Conservation (phyloP, 2,888 invertebrate genomes). For the Tiliacea aurago region DNA sequence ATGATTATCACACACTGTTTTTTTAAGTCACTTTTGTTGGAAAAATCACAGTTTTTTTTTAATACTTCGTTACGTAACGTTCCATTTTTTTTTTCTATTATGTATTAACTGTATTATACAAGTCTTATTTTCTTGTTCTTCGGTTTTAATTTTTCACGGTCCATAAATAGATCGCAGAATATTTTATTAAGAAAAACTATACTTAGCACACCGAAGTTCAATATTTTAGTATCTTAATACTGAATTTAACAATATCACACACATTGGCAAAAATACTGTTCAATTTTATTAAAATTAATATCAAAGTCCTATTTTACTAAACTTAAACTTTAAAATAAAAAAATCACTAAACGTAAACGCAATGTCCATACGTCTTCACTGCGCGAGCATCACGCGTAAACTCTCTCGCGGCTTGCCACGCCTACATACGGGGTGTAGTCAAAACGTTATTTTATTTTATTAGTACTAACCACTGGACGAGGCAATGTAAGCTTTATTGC, state of each 20-base stretch:
- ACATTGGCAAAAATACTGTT: constrained; percentile 27
- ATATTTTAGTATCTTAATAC: constrained; percentile 9
- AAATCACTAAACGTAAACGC: constrained; percentile 42
- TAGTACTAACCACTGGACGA: constrained; percentile 73
- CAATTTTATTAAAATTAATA: not conserved
- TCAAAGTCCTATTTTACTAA: constrained; percentile 5
- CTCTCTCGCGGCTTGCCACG: constrained; percentile 85
- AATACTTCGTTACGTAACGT: not conserved
- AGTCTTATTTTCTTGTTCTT: not conserved
- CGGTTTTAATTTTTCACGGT: not conserved
- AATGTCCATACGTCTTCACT: constrained; percentile 73
- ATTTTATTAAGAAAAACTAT: not conserved
- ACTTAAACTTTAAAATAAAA: constrained; percentile 22
- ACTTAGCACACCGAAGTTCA: not conserved
- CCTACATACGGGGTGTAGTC: constrained; percentile 89
- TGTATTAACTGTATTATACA: constrained; percentile 11
- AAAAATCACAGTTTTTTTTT: constrained; percentile 42
- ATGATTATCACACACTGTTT: constrained; percentile 60
- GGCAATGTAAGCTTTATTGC: constrained; percentile 87
- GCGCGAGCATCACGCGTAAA: constrained; percentile 76
- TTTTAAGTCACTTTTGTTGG: constrained; percentile 49
- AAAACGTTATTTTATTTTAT: constrained; percentile 85
- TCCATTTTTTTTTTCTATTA: constrained; percentile 6
- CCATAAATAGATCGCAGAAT: not conserved
- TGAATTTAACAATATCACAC: constrained; percentile 18